Conservation (phyloP, 2,113 vertebrate species). For the Passerina amoena region DNA sequence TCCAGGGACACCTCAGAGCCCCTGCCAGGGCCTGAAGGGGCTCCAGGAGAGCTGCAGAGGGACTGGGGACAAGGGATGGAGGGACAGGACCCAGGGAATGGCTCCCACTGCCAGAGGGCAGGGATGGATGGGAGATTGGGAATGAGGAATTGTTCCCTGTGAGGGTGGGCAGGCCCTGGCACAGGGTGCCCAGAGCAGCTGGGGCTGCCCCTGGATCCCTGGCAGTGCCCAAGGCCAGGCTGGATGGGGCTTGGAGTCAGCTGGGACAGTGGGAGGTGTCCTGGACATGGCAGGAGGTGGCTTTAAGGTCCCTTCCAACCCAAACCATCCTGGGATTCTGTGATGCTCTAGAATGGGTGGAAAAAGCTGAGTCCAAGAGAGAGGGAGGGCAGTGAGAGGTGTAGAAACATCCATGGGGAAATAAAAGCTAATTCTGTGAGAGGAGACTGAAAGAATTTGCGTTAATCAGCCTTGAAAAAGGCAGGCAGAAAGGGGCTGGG, state of each 20-base stretch:
- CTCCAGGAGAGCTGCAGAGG: background rate
- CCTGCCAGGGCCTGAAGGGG: background rate
- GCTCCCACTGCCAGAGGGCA: background rate
- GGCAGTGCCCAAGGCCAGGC: accelerated
- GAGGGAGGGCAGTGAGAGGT: background rate
- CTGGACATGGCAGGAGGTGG: accelerated
- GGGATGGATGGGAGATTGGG: background rate
- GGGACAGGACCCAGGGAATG: background rate
- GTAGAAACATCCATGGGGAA: background rate
- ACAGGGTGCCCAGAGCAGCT: background rate
- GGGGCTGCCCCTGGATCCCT: background rate
- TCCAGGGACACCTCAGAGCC: background rate
- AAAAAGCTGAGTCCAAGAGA: background rate
- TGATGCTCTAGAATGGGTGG: accelerated
- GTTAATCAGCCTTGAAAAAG: background rate
- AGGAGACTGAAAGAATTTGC: background rate
- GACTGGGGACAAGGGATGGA: background rate
- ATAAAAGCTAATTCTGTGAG: background rate
- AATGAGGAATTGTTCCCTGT: background rate
- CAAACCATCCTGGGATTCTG: background rate
- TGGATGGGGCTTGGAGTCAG: accelerated
- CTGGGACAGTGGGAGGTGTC: accelerated
- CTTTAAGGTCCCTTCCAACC: background rate
- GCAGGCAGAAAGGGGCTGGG: background rate
- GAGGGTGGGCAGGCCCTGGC: background rate